phyloP scores from a whole-genome alignment of 2,888 invertebrate species.

The Cotesia congregata region DNA sequence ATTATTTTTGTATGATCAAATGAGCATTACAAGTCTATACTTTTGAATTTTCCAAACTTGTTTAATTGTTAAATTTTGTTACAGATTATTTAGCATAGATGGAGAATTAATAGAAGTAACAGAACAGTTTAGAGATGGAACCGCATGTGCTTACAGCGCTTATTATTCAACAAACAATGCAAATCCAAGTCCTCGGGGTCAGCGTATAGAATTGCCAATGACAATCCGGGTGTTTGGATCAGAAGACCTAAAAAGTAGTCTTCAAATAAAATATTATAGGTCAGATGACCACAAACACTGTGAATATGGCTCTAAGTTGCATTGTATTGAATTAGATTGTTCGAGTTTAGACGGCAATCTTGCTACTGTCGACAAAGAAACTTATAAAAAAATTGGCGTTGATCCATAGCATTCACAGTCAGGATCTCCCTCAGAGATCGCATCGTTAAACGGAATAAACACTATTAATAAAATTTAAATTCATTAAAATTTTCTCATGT shows the following conservation, averaged over 20 bases:
- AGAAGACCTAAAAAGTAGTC: constrained; percentile 70
- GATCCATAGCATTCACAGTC: constrained; percentile 55
- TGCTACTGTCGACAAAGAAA: constrained; percentile 70
- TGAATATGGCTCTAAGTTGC: constrained; percentile 72
- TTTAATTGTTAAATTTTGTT: constrained; percentile 33
- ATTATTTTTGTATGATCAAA: too few relatives aligned
- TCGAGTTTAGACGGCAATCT: constrained; percentile 70
- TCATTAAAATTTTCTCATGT: background rate
- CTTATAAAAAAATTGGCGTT: constrained; percentile 69
- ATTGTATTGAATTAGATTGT: constrained; percentile 73
- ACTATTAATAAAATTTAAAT: background rate
- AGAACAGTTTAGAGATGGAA: constrained; percentile 70
- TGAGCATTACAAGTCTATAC: too few relatives aligned
- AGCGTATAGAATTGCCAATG: constrained; percentile 71
- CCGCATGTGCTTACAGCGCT: constrained; percentile 71
- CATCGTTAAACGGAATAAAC: background rate
- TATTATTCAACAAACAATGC: constrained; percentile 70
- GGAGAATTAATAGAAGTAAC: constrained; percentile 67
- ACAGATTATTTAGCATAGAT: constrained; percentile 65
- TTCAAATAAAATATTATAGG: constrained; percentile 74
- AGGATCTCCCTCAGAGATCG: background rate
- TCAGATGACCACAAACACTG: constrained; percentile 72
- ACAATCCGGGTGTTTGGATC: constrained; percentile 71
- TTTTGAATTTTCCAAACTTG: too few relatives aligned
- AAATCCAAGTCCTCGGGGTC: constrained; percentile 68